These are phyloP conservation scores for Planococcus citri DNA, from an alignment of 1,140 invertebrate genomes.

Conservation along the genomic window DNA sequence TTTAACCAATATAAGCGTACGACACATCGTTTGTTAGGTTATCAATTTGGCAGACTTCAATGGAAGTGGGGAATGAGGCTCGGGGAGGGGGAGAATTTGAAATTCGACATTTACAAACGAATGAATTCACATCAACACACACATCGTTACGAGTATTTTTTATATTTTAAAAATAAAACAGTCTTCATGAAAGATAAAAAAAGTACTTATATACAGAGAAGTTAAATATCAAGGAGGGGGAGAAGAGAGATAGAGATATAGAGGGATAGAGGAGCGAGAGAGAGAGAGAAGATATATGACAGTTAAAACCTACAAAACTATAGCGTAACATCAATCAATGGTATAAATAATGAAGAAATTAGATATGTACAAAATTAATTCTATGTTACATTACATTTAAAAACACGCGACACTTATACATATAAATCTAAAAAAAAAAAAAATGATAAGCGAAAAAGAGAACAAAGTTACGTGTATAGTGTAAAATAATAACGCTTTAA, in stretches of 20 bases:
- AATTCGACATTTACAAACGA: no score
- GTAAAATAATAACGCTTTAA: neutral
- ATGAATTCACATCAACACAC: no score
- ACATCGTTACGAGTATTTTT: neutral
- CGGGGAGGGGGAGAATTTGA: no score
- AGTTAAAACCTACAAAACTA: neutral
- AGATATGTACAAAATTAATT: neutral
- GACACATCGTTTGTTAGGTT: no score
- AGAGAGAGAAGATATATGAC: no score
- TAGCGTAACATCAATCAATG: neutral
- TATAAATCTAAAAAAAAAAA: neutral
- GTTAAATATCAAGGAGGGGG: neutral
- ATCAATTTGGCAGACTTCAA: no score
- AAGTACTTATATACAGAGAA: conserved; percentile 9
- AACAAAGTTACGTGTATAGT: neutral
- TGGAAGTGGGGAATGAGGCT: no score
- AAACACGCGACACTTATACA: neutral
- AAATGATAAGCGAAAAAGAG: neutral
- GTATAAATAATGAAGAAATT: conserved; percentile 2
- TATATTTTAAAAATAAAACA: conserved; percentile 18
- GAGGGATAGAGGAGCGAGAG: neutral
- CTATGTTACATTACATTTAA: conserved; percentile 10
- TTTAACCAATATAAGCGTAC: no score
- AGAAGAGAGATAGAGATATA: neutral
- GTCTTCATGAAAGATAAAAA: conserved; percentile 13